phyloP scores from a whole-genome alignment of 2,113 vertebrate species.

The Takifugu flavidus region DNA sequence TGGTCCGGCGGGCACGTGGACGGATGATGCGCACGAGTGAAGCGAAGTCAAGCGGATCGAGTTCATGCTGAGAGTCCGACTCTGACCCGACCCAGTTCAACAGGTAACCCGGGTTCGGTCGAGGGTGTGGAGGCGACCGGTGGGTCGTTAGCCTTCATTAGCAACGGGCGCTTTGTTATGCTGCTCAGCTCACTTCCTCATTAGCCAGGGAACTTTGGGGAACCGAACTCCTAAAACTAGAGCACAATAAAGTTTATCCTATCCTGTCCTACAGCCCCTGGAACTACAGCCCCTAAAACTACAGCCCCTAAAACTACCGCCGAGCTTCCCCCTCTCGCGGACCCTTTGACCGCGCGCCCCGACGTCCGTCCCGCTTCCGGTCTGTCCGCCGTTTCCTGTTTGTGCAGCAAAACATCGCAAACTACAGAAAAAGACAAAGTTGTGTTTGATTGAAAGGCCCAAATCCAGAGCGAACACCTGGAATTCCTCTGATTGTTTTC shows the following conservation, averaged over 20 bases:
- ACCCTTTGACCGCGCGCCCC: no score
- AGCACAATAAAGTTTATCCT: not conserved
- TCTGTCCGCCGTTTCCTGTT: no score
- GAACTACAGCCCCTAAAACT: no score
- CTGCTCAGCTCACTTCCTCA: conserved; percentile 1
- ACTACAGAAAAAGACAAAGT: no score
- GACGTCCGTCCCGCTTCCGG: no score
- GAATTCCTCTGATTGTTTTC: no score
- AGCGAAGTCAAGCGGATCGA: conserved; percentile 15
- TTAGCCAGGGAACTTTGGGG: not conserved
- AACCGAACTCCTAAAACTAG: not conserved
- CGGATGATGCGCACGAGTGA: conserved; percentile 31
- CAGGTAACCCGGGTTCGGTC: conserved; percentile 23
- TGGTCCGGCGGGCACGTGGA: conserved; percentile 31
- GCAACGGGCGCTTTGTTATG: not conserved
- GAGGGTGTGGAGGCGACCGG: not conserved
- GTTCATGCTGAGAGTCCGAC: conserved; percentile 31
- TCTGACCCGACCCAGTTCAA: conserved; percentile 1
- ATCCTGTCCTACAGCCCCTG: no score
- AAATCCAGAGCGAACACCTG: no score
- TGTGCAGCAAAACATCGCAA: no score
- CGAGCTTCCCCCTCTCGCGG: no score
- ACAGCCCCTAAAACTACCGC: no score
- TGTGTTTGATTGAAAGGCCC: no score
- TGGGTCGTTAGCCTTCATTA: not conserved